These are phyloP conservation scores for Tetramorium alpestre DNA, from an alignment of 1,140 invertebrate genomes.

Conservation along the genomic window DNA sequence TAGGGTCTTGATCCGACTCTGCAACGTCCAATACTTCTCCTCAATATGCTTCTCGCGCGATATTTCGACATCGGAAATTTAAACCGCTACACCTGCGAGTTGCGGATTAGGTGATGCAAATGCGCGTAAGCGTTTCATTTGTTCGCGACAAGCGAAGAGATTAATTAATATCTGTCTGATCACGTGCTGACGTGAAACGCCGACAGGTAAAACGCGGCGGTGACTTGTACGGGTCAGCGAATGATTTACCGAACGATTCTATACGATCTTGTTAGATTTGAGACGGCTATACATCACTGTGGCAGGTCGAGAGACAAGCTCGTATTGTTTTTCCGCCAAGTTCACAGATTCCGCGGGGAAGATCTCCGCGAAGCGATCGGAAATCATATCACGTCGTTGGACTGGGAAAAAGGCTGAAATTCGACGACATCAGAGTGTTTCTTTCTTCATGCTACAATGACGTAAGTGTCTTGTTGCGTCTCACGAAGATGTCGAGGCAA, in stretches of 20 bases:
- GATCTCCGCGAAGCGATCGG: neutral
- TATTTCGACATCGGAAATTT: neutral
- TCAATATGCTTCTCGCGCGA: neutral
- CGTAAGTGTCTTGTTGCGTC: neutral
- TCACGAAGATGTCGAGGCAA: neutral
- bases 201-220: neutral
- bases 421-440: neutral
- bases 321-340: neutral
- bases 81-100: neutral
- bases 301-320: neutral
- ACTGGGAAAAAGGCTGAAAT: neutral
- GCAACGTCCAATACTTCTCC: neutral
- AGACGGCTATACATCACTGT: neutral
- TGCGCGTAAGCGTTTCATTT: neutral
- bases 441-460: neutral
- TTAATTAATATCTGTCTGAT: neutral
- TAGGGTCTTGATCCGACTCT: neutral
- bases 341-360: neutral
- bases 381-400: neutral
- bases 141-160: neutral
- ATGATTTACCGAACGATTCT: neutral
- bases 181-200: neutral
- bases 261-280: constrained; percentile 21
- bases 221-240: neutral
- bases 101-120: constrained; percentile 4